phyloP scores from a whole-genome alignment of 2,888 invertebrate genomes.

The Eretmocerus hayati region DNA sequence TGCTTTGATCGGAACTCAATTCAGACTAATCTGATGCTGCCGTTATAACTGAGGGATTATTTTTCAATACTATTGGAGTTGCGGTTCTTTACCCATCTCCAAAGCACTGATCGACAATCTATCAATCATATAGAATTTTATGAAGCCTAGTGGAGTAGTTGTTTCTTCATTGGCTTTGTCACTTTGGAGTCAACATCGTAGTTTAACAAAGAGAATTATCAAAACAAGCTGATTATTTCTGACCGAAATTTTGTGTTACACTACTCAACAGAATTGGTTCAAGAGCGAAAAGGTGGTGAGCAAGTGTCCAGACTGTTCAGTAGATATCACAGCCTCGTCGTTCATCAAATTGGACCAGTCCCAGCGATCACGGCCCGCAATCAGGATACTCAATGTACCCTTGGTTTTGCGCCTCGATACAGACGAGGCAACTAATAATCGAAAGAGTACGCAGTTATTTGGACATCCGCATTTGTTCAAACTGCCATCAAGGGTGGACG shows the following conservation, averaged over 20 bases:
- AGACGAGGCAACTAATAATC: slow-evolving; percentile 48
- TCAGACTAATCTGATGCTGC: slow-evolving; percentile 78
- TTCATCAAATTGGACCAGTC: slow-evolving; percentile 42
- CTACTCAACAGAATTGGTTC: slow-evolving; percentile 41
- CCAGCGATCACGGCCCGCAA: slow-evolving; percentile 37
- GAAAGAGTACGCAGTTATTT: slow-evolving; percentile 46
- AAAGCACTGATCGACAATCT: too few relatives aligned
- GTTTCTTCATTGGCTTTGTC: too few relatives aligned
- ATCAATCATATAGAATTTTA: too few relatives aligned
- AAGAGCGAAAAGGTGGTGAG: slow-evolving; percentile 34
- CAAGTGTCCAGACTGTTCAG: slow-evolving; percentile 37
- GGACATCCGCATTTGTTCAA: slow-evolving; percentile 54
- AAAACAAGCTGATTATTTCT: too few relatives aligned
- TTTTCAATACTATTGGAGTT: not conserved
- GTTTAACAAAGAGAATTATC: too few relatives aligned
- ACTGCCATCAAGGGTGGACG: slow-evolving; percentile 51
- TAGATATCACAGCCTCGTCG: slow-evolving; percentile 33
- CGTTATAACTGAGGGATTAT: slow-evolving; percentile 43
- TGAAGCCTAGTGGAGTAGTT: too few relatives aligned
- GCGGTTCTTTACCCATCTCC: too few relatives aligned
- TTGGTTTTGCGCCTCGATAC: slow-evolving; percentile 52
- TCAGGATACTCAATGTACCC: slow-evolving; percentile 51
- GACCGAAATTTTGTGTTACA: slow-evolving; percentile 30
- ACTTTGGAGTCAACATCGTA: too few relatives aligned
- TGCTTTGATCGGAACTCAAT: slow-evolving; percentile 62